These are phyloP conservation scores for Odontothrips loti DNA, from an alignment of 2,888 invertebrate genomes.

Conservation along the genomic window DNA sequence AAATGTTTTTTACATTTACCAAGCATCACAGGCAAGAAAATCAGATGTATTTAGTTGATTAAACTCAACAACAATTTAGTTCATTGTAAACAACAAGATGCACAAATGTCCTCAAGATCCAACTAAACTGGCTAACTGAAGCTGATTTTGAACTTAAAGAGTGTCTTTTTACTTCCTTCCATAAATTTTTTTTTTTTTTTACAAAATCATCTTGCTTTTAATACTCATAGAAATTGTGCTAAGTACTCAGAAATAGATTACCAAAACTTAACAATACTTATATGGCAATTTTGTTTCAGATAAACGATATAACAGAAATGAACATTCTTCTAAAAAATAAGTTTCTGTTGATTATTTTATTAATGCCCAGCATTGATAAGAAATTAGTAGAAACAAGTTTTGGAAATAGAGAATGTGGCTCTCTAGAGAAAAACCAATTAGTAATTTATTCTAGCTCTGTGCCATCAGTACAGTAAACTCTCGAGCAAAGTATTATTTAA, in stretches of 20 bases:
- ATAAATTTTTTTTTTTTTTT: not conserved
- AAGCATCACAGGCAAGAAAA: constrained; percentile 22
- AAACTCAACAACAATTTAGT: not conserved
- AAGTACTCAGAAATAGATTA: constrained; percentile 27
- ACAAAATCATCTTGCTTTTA: not conserved
- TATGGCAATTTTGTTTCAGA: constrained; percentile 8
- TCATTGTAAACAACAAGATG: not conserved
- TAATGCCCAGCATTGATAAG: not conserved
- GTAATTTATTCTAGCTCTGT: not conserved
- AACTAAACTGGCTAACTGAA: not conserved
- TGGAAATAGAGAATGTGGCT: not conserved
- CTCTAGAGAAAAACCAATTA: not conserved
- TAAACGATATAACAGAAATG: not conserved
- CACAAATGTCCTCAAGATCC: not conserved
- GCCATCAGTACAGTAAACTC: not conserved
- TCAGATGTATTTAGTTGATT: not conserved
- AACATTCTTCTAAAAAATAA: not conserved
- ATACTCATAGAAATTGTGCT: constrained; percentile 23
- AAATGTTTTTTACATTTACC: constrained; percentile 1
- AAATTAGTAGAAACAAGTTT: not conserved
- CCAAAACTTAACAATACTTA: constrained; percentile 23
- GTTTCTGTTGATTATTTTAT: not conserved
- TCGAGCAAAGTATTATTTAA: too few relatives aligned
- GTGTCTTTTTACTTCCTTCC: not conserved
- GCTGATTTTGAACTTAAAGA: not conserved